Evolutionary conservation across 2,888 invertebrate species (phyloP).

Genomic region (Drosophila stalkeri): DNA sequence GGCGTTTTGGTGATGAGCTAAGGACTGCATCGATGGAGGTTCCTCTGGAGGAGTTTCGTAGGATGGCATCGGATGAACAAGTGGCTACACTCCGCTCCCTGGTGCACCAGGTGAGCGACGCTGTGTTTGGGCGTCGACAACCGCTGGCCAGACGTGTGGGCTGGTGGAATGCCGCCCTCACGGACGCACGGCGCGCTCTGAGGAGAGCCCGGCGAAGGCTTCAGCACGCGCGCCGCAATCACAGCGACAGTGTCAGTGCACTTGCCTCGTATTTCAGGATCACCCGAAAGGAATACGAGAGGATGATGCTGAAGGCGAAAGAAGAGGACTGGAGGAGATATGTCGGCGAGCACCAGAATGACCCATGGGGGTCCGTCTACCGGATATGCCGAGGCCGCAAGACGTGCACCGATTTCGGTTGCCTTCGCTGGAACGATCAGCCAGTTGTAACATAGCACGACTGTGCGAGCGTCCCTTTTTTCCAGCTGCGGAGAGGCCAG

Average conservation of each 20-base stretch:
- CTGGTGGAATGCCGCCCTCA: too few species aligned
- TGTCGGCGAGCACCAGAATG: not conserved
- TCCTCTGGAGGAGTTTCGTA: too few species aligned
- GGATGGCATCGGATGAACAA: too few species aligned
- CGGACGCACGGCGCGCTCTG: too few species aligned
- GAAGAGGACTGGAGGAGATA: not conserved
- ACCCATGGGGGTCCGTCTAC: not conserved
- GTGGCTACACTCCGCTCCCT: too few species aligned
- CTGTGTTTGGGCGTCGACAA: too few species aligned
- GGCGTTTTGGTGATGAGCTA: too few species aligned
- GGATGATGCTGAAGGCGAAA: not conserved
- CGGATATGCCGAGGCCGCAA: not conserved
- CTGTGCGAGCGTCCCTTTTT: not conserved
- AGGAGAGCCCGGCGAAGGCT: too few species aligned
- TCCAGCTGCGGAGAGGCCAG: not conserved
- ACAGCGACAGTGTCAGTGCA: not conserved
- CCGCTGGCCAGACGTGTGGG: too few species aligned
- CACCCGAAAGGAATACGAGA: not conserved
- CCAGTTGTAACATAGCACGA: not conserved
- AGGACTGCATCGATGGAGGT: too few species aligned
- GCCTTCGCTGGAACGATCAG: not conserved
- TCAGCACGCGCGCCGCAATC: too few species aligned
- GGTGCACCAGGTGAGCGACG: too few species aligned
- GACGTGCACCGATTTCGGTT: not conserved
- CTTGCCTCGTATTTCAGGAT: not conserved